phyloP scores from a whole-genome alignment of 2,797 vertebrate species.

The Dromococcyx pavoninus region DNA sequence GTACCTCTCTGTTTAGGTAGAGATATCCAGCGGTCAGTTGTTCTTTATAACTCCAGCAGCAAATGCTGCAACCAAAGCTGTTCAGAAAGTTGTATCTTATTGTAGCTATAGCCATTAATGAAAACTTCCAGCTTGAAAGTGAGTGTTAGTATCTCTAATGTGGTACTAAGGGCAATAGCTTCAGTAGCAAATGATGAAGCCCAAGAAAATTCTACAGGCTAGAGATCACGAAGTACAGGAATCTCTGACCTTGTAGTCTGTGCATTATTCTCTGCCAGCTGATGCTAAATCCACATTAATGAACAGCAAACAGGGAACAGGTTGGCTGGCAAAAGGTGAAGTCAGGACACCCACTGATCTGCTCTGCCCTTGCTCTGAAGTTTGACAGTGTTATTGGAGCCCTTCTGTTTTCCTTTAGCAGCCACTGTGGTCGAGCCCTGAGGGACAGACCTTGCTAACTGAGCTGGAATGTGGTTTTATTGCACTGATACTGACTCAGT shows the following conservation, averaged over 20 bases:
- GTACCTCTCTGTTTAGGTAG: background rate
- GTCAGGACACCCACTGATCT: background rate
- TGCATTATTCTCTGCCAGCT: background rate
- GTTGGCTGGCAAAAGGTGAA: background rate
- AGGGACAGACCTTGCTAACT: slow-evolving; percentile 1
- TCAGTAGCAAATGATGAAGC: background rate
- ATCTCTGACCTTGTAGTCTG: background rate
- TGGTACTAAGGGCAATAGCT: background rate
- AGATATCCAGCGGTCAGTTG: background rate
- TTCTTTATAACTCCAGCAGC: background rate
- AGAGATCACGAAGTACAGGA: background rate
- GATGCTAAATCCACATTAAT: background rate
- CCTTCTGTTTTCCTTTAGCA: slow-evolving; percentile 26
- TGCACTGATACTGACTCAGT: slow-evolving; percentile 17
- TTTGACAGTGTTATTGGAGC: background rate
- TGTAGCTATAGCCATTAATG: background rate
- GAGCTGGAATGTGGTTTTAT: background rate
- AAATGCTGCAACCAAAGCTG: background rate
- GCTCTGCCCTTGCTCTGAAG: background rate
- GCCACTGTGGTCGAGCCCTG: background rate
- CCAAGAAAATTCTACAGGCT: background rate
- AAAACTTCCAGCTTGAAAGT: background rate
- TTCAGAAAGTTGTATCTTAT: background rate
- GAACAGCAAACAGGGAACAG: background rate
- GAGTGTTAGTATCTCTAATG: background rate